Base-by-base conservation (phyloP, 2,113 vertebrate genomes). In the Takifugu flavidus region DNA sequence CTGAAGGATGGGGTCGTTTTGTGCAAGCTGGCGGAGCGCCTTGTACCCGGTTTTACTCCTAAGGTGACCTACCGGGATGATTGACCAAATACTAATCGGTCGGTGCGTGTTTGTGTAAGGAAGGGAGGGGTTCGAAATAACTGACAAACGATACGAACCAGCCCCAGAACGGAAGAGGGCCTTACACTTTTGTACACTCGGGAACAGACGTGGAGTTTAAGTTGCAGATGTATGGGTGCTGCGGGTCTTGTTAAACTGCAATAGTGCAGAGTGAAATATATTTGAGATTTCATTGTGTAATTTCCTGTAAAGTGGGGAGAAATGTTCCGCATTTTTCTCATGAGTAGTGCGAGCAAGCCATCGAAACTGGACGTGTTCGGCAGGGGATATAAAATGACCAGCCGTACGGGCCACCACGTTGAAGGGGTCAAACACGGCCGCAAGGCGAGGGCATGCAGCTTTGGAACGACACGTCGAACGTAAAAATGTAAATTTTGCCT, bases 1-100 rank as follows among this genome's bases (percentile, higher is more conserved):
- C 81, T 99, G 56, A 94, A 90, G 86, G 95, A 98, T 91, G 97
- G 97, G 63, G 93, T 95, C 26, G 96, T 97, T 53, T 86, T 99
- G 49, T 98, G 96, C 75, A 96, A 92, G 75, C 93, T 98, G 47
- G 76, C 95, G 45, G 93, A 93, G 76, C 91, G 94, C 1, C 89
- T 99, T 59, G 65, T 94, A 76, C 94, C 95, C 14, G 94, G 94
- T 59, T 92, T 93, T 14, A 79, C 92, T 39, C 88, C 93, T 26
- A 97, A 98, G 95, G 96, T 98, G 92, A 93, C 67, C 44, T 49
- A 54, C 27, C 25, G 43, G 54, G 53, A n/a, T 59, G 53, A 28
- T 25, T 25, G 10, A 59, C 14, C 28, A 59, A 64, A 60, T 14
- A 5, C 8, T 12, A 13, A 55, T 14, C 10, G 57, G 67, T 64